Base-by-base conservation (phyloP, 2,888 invertebrate species). In the Amorpha juglandis region DNA sequence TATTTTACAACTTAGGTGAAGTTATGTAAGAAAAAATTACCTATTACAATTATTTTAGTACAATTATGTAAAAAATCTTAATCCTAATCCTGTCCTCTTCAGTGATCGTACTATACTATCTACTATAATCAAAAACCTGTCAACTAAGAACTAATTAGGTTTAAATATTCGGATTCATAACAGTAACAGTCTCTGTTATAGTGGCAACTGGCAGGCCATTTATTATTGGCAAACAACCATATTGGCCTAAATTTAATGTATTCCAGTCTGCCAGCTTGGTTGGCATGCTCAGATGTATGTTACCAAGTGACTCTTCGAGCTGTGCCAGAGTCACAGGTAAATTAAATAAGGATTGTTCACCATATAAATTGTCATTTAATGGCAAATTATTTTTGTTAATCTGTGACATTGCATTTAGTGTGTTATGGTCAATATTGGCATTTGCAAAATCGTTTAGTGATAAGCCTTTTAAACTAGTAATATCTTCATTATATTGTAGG, bases 201-300 rank as follows among this genome's bases (percentile, higher is more conserved):
- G 80, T 77, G 66, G 80, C 77, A 8, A 84, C 74, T 72, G 85
- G 85, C 69, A 83, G 69, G 0, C 84, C 84, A 67, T 79, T 83
- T 1, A 79, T 71, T n/a, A 80, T 70, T 63, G 84, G 82, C 62
- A 83, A 69, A 64, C 70, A 76, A 14, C 74, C 76, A 67, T 79
- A 71, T 19, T 76, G 71, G n/a, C 75, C 77, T 47, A 78, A 71
- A 65, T 73, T 74, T 0, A 78, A 66, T 0, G 73, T 67, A 42
- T 74, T 76, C 14, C 65, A 8, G n/a, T 63, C 64, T 9, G 65
- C 47, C 16, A 65, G 12, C 4, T 19, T 38, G 9, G 16, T 27
- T 19, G 55, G 64, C 35, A n/a, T 55, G 16, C 47, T 12, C 6
- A 55, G n/a, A 8, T 58, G 19, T 6, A 58, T 42, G 12, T 58